Conservation (phyloP, 2,888 invertebrate species). For the Dicyrtoma fusca region DNA sequence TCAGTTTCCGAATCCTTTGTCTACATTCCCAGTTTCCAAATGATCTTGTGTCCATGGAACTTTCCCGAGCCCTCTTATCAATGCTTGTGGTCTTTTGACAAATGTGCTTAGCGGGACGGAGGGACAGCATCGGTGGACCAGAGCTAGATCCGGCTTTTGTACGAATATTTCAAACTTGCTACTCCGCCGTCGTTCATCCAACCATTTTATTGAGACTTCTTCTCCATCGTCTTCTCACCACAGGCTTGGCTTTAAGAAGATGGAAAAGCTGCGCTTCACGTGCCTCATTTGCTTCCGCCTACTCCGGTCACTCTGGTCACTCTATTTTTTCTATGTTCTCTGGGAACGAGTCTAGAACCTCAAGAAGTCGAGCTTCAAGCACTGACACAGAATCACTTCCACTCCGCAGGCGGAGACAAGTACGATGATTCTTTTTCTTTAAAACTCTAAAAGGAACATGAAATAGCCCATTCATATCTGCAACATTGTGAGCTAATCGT, state of each 20-base stretch:
- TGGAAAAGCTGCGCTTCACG: slow-evolving; percentile 61
- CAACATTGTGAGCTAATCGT: not conserved
- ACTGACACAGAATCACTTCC: slow-evolving; percentile 61
- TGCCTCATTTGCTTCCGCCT: slow-evolving; percentile 61
- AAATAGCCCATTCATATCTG: no score
- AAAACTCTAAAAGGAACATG: no score
- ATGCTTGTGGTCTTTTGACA: no score
- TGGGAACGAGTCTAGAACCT: slow-evolving; percentile 57
- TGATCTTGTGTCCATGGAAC: no score
- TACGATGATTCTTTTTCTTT: slow-evolving; percentile 47
- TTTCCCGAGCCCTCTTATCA: no score
- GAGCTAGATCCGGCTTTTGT: slow-evolving; percentile 59
- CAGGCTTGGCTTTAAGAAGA: slow-evolving; percentile 62
- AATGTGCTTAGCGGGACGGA: slow-evolving; percentile 45
- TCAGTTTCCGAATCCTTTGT: not conserved
- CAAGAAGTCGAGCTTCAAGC: slow-evolving; percentile 60
- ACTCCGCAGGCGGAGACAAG: slow-evolving; percentile 60
- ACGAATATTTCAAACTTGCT: slow-evolving; percentile 60
- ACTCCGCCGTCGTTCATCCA: slow-evolving; percentile 64
- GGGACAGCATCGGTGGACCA: slow-evolving; percentile 56
- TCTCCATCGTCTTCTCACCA: slow-evolving; percentile 65
- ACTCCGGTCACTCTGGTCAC: slow-evolving; percentile 56
- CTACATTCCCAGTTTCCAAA: no score
- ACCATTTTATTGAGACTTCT: slow-evolving; percentile 64
- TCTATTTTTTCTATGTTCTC: slow-evolving; percentile 58